phyloP scores from a whole-genome alignment of 2,113 vertebrate genomes.

The Ptilonorhynchus violaceus region DNA sequence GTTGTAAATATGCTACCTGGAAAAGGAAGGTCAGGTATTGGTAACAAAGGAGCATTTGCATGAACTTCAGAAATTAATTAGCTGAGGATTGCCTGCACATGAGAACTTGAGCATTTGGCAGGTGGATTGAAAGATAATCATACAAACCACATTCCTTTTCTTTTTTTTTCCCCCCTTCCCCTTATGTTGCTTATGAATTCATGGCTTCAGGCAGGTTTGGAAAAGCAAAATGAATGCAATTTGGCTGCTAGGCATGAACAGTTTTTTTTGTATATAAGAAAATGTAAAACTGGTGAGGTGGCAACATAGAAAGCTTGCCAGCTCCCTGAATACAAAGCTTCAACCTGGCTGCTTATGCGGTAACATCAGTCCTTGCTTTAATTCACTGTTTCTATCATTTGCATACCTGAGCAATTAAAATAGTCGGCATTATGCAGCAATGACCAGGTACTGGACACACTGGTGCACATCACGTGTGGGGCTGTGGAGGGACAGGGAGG shows the following conservation, averaged over 20 bases:
- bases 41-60: background rate
- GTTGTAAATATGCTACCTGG: background rate
- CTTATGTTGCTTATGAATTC: background rate
- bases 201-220: background rate
- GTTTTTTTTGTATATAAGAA: background rate
- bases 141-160: background rate
- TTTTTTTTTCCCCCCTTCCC: accelerated
- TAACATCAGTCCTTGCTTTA: background rate
- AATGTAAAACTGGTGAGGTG: background rate
- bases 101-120: background rate
- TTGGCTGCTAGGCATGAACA: background rate
- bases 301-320: background rate
- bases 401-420: background rate
- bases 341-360: background rate
- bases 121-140: background rate
- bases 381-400: background rate
- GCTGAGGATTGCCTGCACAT: background rate
- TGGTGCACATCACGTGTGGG: background rate
- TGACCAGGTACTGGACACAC: background rate
- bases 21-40: background rate
- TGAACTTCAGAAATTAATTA: background rate
- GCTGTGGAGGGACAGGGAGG: background rate
- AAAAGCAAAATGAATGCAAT: background rate
- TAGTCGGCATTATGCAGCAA: background rate
- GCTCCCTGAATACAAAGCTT: background rate